Base-by-base conservation (phyloP, 2,888 invertebrate genomes). In the Pseudococcus longispinus region DNA sequence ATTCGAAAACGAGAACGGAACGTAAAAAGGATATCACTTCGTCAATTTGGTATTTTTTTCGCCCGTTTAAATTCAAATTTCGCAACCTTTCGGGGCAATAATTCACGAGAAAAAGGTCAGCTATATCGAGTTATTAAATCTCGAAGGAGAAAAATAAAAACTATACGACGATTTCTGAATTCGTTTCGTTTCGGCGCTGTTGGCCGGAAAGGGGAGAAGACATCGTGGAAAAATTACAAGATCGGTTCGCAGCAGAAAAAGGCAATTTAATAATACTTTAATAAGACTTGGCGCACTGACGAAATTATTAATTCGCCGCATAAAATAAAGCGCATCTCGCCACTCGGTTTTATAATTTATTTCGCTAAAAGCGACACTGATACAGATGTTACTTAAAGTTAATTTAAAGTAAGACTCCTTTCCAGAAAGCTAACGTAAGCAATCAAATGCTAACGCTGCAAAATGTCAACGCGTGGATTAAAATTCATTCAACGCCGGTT, bases 251-350 rank as follows among this genome's bases (percentile, higher is more conserved):
- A n/a, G n/a, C n/a, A 70, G 70, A 77, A 77, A 77, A 77, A 80
- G 70, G 77, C 77, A 80, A 80, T 80, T 80, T 80, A 80, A 80
- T 80, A 80, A 80, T n/a, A 80, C 42, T 80, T 80, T 80, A 80
- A 80, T 80, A 80, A 80, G 77, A 80, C 42, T 77, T 70, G 20
- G 29, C 77, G 77, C 77, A 37, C 77, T 15, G 42, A 42, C 77
- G 18, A 80, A 80, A 80, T 80, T 80, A 80, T 80, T 80, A 80
- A 80, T 80, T 80, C 77, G 77, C 42, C 77, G 77, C 77, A 42
- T 80, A 80, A 42, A 80, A 74, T 32, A 74, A 32, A 32, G 29
- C 18, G 29, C 77, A 42, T 80, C 77, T 80, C 42, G 77, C 77
- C 20, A 20, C 42, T 80, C 77, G 37, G 77, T 80, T 74, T 74